A percentile compares a stretch with the other conserved stretches of the same genome.
Conservation (phyloP, 2,888 invertebrate genomes). For the Cinara cedri region DNA sequence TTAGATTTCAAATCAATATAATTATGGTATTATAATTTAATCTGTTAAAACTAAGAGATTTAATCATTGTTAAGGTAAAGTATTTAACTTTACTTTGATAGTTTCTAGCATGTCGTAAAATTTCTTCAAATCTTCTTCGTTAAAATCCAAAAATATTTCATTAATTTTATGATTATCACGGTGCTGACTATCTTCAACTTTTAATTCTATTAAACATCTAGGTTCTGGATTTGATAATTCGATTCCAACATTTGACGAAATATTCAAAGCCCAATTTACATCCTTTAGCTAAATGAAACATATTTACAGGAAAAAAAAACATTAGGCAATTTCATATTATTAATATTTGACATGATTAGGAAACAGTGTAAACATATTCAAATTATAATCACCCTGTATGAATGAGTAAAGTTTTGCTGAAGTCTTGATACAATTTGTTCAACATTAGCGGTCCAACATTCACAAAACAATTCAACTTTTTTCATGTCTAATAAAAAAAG, state of each 20-base stretch:
- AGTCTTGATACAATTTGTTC: constrained; percentile 43
- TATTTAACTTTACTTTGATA: constrained; percentile 29
- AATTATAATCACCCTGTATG: constrained; percentile 35
- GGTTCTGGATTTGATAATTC: constrained; percentile 44
- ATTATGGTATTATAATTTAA: no score
- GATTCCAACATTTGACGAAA: constrained; percentile 42
- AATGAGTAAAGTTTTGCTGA: constrained; percentile 40
- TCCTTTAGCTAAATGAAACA: constrained; percentile 34
- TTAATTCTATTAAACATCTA: constrained; percentile 45
- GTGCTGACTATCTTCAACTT: constrained; percentile 42
- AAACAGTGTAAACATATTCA: neutral
- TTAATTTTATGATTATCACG: constrained; percentile 23
- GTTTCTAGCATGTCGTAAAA: constrained; percentile 31
- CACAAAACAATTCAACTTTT: constrained; percentile 46
- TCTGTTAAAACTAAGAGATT: neutral
- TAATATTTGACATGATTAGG: no score
- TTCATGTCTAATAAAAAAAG: constrained; percentile 4
- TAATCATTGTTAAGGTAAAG: neutral
- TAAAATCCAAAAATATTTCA: constrained; percentile 34
- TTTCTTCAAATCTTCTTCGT: constrained; percentile 29
- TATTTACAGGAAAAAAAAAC: neutral
- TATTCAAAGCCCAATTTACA: constrained; percentile 52
- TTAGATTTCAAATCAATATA: no score
- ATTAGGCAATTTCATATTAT: no score
- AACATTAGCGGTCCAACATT: constrained; percentile 45